phyloP scores from a whole-genome alignment of 1,140 invertebrate species.

The Drosophila ohnishii region DNA sequence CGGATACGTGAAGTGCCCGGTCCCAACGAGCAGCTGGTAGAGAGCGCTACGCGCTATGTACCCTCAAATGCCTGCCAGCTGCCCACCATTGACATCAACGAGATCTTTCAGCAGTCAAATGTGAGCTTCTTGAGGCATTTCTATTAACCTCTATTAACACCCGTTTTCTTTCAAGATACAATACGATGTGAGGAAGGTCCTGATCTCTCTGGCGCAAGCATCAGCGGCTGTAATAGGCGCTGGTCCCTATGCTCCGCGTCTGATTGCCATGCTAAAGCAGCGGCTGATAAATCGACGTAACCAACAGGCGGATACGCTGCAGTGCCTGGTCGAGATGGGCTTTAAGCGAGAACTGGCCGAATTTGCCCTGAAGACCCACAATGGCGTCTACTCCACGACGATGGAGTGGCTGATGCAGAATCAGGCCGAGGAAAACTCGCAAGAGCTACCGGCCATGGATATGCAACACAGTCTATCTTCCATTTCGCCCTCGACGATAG shows the following conservation, averaged over 20 bases:
- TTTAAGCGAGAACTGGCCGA: slow-evolving; percentile 69
- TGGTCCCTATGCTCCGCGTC: slow-evolving; percentile 74
- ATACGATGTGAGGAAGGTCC: slow-evolving; percentile 81
- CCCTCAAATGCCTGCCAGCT: slow-evolving; percentile 36
- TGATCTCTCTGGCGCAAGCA: slow-evolving; percentile 78
- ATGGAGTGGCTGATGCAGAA: slow-evolving; percentile 80
- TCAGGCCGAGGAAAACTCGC: slow-evolving; percentile 57
- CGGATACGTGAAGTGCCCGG: slow-evolving; percentile 63
- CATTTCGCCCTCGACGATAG: slow-evolving; percentile 72
- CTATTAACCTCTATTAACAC: background rate
- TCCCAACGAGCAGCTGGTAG: slow-evolving; percentile 67
- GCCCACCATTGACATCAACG: slow-evolving; percentile 79
- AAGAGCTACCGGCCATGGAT: slow-evolving; percentile 42
- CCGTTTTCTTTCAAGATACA: slow-evolving; percentile 58
- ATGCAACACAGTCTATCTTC: slow-evolving; percentile 70
- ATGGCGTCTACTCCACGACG: slow-evolving; percentile 72
- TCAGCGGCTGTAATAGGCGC: slow-evolving; percentile 77
- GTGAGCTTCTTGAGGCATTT: slow-evolving; percentile 43
- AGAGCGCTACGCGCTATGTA: slow-evolving; percentile 68
- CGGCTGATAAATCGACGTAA: slow-evolving; percentile 74
- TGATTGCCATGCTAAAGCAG: slow-evolving; percentile 81
- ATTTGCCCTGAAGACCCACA: slow-evolving; percentile 72
- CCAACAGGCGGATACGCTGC: slow-evolving; percentile 73
- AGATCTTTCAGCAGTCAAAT: slow-evolving; percentile 82
- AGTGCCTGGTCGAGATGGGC: slow-evolving; percentile 82